phyloP scores from a whole-genome alignment of 1,140 invertebrate genomes.

The Alviniconcha marisindica region DNA sequence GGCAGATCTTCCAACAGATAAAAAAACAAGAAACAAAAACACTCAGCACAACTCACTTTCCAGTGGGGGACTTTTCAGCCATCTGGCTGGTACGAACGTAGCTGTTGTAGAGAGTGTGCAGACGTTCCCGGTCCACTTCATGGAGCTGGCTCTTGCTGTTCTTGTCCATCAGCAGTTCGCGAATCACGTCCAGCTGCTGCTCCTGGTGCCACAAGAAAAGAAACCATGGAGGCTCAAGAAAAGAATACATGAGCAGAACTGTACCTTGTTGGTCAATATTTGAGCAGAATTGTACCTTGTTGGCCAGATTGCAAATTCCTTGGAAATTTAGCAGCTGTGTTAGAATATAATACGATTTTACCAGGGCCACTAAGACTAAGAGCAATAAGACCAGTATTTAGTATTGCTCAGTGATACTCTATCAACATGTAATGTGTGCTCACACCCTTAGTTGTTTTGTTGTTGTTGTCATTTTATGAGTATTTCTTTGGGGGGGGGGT shows the following conservation, averaged over 20 bases:
- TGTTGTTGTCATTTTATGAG: too few relatives aligned
- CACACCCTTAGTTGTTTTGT: too few relatives aligned
- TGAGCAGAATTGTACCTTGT: not conserved
- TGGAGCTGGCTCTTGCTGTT: constrained; percentile 81
- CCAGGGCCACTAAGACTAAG: too few relatives aligned
- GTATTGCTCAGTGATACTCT: too few relatives aligned
- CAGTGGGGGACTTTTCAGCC: constrained; percentile 45
- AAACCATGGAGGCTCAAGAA: not conserved
- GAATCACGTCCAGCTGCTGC: constrained; percentile 84
- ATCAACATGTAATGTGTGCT: too few relatives aligned
- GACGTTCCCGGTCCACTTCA: constrained; percentile 87
- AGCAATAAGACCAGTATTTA: too few relatives aligned
- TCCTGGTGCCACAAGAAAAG: constrained; percentile 78
- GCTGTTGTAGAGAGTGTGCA: constrained; percentile 84
- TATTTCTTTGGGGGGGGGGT: too few relatives aligned
- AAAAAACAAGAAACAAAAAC: not conserved
- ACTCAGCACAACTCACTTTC: constrained; percentile 30
- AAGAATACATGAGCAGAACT: not conserved
- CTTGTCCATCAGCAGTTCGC: constrained; percentile 80
- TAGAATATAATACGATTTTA: too few relatives aligned
- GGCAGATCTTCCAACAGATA: too few relatives aligned
- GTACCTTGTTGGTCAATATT: not conserved
- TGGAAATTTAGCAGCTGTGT: too few relatives aligned
- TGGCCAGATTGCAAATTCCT: not conserved
- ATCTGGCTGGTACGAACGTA: constrained; percentile 27